These are phyloP conservation scores for Triplophysa yarkandensis DNA, from an alignment of 2,797 vertebrate genomes.

Conservation along the genomic window DNA sequence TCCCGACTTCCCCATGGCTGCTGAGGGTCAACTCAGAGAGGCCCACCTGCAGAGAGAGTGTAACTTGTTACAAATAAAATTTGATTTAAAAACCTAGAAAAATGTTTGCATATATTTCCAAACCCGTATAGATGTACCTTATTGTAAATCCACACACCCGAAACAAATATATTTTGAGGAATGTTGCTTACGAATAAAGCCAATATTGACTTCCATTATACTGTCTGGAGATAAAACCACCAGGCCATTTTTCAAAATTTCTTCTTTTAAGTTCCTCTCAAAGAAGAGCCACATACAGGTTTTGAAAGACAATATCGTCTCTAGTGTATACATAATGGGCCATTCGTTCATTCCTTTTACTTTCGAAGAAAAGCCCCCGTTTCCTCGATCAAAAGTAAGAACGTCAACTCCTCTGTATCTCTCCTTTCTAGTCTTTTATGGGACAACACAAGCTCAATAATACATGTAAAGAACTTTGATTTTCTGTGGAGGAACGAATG, in stretches of 20 bases:
- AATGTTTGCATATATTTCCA: too few species aligned
- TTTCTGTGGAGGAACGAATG: conserved; percentile 10
- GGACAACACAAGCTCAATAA: conserved; percentile 73
- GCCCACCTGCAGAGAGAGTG: conserved; percentile 53
- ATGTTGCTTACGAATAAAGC: too few species aligned
- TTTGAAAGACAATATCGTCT: neutral
- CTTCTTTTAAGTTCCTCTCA: too few species aligned
- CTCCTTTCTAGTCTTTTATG: conserved; percentile 58
- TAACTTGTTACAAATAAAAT: too few species aligned
- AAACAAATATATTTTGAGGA: too few species aligned
- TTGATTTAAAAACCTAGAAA: too few species aligned
- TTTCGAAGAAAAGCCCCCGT: conserved; percentile 20
- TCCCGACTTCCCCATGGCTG: conserved; percentile 68
- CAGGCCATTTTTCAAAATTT: too few species aligned
- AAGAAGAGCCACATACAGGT: too few species aligned
- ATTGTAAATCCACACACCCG: too few species aligned
- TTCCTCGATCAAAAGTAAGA: conserved; percentile 22
- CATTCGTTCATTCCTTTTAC: neutral
- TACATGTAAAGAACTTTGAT: conserved; percentile 65
- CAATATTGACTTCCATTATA: too few species aligned
- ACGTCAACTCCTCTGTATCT: conserved; percentile 9
- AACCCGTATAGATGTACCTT: too few species aligned
- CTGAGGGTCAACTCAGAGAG: conserved; percentile 47
- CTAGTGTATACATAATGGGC: conserved; percentile 27
- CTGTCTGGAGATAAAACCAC: too few species aligned